These are phyloP conservation scores for Halesus radiatus DNA, from an alignment of 1,140 invertebrate genomes.

Conservation along the genomic window DNA sequence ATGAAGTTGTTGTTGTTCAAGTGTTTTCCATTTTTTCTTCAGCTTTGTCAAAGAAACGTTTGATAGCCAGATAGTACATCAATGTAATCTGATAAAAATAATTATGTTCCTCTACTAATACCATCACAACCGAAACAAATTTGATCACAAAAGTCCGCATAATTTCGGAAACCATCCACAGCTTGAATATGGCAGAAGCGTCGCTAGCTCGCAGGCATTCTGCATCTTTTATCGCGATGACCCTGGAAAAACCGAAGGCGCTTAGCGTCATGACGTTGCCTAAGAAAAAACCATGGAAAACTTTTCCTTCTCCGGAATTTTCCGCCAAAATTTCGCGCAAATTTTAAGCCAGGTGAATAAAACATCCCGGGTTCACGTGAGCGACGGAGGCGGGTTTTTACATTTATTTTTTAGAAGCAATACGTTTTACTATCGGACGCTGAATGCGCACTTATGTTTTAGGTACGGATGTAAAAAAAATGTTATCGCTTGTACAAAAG, in stretches of 20 bases:
- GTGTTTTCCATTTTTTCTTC: too few species aligned
- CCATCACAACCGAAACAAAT: too few species aligned
- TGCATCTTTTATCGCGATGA: constrained; percentile 41
- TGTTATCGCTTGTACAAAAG: too few species aligned
- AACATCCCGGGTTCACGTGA: neutral
- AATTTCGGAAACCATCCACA: neutral
- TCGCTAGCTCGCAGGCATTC: neutral
- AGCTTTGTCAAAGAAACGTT: too few species aligned
- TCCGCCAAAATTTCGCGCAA: neutral
- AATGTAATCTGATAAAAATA: too few species aligned
- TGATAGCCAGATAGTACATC: too few species aligned
- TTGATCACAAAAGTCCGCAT: neutral
- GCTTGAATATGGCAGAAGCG: neutral
- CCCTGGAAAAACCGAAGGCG: constrained; percentile 10
- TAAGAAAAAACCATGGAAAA: neutral
- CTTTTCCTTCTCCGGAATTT: neutral
- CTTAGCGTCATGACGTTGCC: neutral
- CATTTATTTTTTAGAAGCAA: constrained; percentile 9
- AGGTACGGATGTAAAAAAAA: neutral
- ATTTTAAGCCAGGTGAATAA: constrained; percentile 19
- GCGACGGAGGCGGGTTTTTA: neutral
- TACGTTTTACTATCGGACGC: constrained; percentile 16
- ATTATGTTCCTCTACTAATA: too few species aligned
- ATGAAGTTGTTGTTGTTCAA: too few species aligned
- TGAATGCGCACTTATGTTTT: neutral